Percentiles rank a stretch among this genome's conserved stretches.
Evolutionary conservation across 2,888 invertebrate species (phyloP).

Genomic region (Lissonota sp.): DNA sequence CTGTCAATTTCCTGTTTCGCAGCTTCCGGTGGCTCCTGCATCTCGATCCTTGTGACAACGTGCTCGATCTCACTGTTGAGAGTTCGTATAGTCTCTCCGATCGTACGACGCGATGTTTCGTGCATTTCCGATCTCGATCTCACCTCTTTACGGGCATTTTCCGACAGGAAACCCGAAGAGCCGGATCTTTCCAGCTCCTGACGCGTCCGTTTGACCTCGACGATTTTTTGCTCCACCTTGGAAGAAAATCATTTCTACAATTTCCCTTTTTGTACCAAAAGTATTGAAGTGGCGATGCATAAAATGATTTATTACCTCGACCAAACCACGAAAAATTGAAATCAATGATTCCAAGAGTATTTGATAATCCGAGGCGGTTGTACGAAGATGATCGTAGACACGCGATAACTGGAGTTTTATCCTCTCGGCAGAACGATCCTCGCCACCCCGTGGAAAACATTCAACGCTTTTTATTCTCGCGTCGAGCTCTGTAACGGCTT

Average conservation of each 20-base stretch:
- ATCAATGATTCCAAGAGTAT: conserved; percentile 89
- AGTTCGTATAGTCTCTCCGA: conserved; percentile 87
- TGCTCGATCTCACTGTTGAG: conserved; percentile 89
- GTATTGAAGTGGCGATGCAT: too few relatives aligned
- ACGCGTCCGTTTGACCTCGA: conserved; percentile 79
- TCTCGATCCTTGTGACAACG: conserved; percentile 88
- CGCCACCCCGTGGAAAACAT: conserved; percentile 87
- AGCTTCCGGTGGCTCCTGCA: conserved; percentile 89
- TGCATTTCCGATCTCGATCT: conserved; percentile 56
- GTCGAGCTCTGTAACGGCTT: conserved; percentile 89
- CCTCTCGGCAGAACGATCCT: conserved; percentile 85
- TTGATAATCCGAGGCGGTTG: conserved; percentile 89
- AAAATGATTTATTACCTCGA: conserved; percentile 83
- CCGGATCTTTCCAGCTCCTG: conserved; percentile 62
- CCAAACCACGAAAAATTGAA: conserved; percentile 89
- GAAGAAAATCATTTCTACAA: not conserved
- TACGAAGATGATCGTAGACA: conserved; percentile 88
- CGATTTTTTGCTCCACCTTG: conserved; percentile 79
- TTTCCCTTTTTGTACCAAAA: not conserved
- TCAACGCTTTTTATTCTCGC: conserved; percentile 88
- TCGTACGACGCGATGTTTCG: conserved; percentile 54
- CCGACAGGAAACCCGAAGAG: conserved; percentile 57
- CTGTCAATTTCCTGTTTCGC: conserved; percentile 89
- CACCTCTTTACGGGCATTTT: conserved; percentile 59
- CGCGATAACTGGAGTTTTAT: conserved; percentile 88